These are phyloP conservation scores for Drosophila dunni DNA, from an alignment of 1,140 invertebrate species.

Conservation along the genomic window DNA sequence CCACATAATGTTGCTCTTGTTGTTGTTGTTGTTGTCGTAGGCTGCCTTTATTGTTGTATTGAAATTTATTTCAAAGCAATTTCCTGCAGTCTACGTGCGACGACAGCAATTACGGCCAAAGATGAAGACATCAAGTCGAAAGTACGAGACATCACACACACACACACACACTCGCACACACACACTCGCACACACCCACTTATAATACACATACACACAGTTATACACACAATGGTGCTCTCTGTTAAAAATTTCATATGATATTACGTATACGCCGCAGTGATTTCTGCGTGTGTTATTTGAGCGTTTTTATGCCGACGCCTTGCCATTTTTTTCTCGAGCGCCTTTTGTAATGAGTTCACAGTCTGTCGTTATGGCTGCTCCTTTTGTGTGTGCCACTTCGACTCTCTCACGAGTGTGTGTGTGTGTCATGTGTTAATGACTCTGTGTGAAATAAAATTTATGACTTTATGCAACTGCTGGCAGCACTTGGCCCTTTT, in stretches of 20 bases:
- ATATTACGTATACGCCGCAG: constrained; percentile 78
- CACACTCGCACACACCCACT: constrained; percentile 13
- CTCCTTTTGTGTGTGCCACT: constrained; percentile 34
- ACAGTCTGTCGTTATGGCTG: constrained; percentile 66
- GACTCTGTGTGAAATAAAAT: constrained; percentile 82
- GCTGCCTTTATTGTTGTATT: constrained; percentile 77
- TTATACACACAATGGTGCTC: constrained; percentile 23
- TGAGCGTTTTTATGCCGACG: constrained; percentile 50
- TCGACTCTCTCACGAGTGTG: constrained; percentile 21
- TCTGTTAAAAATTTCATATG: constrained; percentile 64
- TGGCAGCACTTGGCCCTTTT: constrained; percentile 54
- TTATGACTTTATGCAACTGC: constrained; percentile 82
- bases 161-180: constrained; percentile 4
- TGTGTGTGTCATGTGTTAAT: constrained; percentile 81
- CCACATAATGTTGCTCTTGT: constrained; percentile 38
- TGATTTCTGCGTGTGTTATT: constrained; percentile 67
- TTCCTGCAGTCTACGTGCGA: constrained; percentile 78
- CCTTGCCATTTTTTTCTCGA: constrained; percentile 25
- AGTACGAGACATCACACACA: constrained; percentile 39
- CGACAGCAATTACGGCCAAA: constrained; percentile 78
- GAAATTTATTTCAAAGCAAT: constrained; percentile 83
- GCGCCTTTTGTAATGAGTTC: constrained; percentile 76
- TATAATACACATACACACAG: constrained; percentile 23
- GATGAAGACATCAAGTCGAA: constrained; percentile 75
- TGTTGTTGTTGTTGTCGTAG: constrained; percentile 53